A percentile compares a stretch with the other conserved stretches of the same genome.
Evolutionary conservation across 2,888 invertebrate genomes (phyloP).

Genomic region (Matsumyia berberina): DNA sequence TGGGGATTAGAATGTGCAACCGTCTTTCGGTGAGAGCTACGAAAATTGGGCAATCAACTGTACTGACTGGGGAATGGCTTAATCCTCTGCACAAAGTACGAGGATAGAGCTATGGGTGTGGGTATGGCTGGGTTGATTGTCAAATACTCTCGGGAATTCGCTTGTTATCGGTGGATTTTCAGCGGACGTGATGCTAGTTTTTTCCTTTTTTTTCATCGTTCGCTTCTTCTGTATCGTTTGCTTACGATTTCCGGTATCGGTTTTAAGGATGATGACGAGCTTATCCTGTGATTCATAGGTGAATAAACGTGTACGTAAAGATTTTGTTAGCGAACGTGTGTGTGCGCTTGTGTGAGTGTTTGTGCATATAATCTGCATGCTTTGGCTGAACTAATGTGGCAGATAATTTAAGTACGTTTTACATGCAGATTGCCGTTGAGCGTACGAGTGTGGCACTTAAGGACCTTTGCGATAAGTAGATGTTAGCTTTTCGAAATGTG

Average conservation of each 20-base stretch:
- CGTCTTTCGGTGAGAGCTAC: constrained; percentile 2
- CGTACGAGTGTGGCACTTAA: not conserved
- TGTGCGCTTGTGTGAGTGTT: too few species aligned
- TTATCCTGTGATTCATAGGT: constrained; percentile 66
- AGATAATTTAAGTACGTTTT: constrained; percentile 25
- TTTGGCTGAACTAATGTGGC: constrained; percentile 7
- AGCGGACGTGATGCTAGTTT: constrained; percentile 49
- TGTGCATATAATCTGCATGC: constrained; percentile 8
- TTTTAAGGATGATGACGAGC: constrained; percentile 64
- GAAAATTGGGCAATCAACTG: constrained; percentile 67
- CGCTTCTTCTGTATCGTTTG: constrained; percentile 22
- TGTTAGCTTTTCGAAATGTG: not conserved
- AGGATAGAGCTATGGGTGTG: too few species aligned
- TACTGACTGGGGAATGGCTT: constrained; percentile 45
- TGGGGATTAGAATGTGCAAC: constrained; percentile 42
- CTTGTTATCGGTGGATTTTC: constrained; percentile 65
- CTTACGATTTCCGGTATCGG: constrained; percentile 53
- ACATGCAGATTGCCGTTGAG: not conserved
- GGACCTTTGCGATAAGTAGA: constrained; percentile 12
- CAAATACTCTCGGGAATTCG: constrained; percentile 38
- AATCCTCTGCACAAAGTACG: constrained; percentile 25
- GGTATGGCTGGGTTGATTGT: constrained; percentile 40
- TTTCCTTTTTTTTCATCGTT: constrained; percentile 19
- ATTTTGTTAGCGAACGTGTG: constrained; percentile 7
- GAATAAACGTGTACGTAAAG: constrained; percentile 49